phyloP scores from a whole-genome alignment of 2,113 vertebrate species.

The Hippocampus barbouri region DNA sequence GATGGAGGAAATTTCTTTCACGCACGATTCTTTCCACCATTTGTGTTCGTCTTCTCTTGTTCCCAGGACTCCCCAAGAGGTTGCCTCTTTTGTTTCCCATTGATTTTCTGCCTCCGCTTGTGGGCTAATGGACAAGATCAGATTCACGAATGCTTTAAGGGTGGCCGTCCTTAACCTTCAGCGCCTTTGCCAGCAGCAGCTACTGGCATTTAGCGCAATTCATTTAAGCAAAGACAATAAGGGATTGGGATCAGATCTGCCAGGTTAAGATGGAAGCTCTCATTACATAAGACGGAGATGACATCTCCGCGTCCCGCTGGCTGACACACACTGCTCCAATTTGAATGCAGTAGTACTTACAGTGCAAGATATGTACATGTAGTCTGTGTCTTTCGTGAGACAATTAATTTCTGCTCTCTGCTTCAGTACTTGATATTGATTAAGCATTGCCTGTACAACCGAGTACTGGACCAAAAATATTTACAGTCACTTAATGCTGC shows the following conservation, averaged over 20 bases:
- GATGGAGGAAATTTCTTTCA: not conserved
- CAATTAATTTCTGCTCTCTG: not conserved
- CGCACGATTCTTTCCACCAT: not conserved
- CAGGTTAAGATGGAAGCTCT: slow-evolving; percentile 29
- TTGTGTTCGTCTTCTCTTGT: not conserved
- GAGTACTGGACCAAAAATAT: not conserved
- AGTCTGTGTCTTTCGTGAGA: not conserved
- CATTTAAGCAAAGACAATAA: slow-evolving; percentile 62
- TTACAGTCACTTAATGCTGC: not conserved
- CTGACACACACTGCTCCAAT: not conserved
- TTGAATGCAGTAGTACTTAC: not conserved
- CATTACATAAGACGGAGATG: slow-evolving; percentile 5
- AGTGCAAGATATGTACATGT: not conserved
- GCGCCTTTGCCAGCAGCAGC: slow-evolving; percentile 59
- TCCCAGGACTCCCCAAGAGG: slow-evolving; percentile 21
- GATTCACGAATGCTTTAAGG: slow-evolving; percentile 68
- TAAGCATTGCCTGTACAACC: not conserved
- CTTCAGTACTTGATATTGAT: not conserved
- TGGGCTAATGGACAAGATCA: slow-evolving; percentile 75
- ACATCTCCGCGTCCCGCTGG: not conserved
- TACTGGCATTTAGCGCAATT: slow-evolving; percentile 71
- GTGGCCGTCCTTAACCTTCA: slow-evolving; percentile 60
- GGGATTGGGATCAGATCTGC: slow-evolving; percentile 32
- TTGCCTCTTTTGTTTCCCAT: slow-evolving; percentile 40
- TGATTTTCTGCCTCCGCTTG: slow-evolving; percentile 65